Evolutionary conservation across 2,888 invertebrate species (phyloP), one percentile per base, ranked within the genome.

Genomic region (Brachyopa scutellaris): DNA sequence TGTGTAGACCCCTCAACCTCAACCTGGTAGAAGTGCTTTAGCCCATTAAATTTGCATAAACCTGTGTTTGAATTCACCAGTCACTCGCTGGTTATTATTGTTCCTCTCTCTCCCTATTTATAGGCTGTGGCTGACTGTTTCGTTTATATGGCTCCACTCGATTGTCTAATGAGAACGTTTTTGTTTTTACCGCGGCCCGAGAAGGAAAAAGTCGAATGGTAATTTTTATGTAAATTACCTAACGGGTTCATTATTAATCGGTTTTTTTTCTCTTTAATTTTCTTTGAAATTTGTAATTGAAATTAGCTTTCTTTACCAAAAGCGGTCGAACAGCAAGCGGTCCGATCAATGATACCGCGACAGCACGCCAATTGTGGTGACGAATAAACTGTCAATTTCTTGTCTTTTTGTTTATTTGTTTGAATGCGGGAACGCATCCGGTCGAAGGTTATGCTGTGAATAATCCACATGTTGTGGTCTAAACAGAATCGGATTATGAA

Each of bases 41-140:
- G 13, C 19, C 33, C 62, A 49, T 70, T 49, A 57, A 78, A 78
- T 78, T 78, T 78, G 59, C 78, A 78, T 78, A 72, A 64, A 49
- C 70, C 36, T 49, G 40, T 72, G 26, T 36, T 40, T n/a, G 33
- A 21, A 64, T 13, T 31, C 31, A 55, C 61, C 21, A 73, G 33
- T 73, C 73, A 73, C 23, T 21, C 36, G 36, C 23, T 36, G 33
- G 62, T 49, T 42, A 17, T 29, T 45, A 23, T 26, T 38, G 7
- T 17, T n/a, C 17, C 36, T 19, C n/a, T n/a, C n/a, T n/a, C n/a
- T n/a, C n/a, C 11, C 11, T 23, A 4, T 26, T n/a, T 31, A 9
- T 8, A 4, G 13, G 11, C 9, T 23, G 26, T 8, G n/a, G 1
- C 2, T 42, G n/a, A 5, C 8, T 26, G 1, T 31, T 17, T 31